Conservation (phyloP, 1,140 invertebrate genomes). For the Calephelis nemesis region DNA sequence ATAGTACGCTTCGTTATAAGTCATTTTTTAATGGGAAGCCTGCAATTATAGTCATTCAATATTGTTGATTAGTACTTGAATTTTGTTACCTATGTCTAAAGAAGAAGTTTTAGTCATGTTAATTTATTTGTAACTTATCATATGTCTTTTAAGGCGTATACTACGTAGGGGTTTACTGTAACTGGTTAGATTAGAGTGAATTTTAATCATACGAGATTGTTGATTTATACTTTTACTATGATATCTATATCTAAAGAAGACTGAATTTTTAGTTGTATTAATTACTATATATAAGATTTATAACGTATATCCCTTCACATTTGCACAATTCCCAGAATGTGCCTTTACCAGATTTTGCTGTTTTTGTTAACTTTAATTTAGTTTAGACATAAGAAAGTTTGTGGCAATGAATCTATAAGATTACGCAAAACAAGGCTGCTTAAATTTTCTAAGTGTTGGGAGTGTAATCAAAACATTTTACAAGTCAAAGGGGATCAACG, state of each 20-base stretch:
- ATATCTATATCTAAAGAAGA: background rate
- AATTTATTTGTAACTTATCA: background rate
- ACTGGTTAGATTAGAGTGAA: background rate
- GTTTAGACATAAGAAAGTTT: background rate
- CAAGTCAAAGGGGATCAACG: background rate
- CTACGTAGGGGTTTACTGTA: background rate
- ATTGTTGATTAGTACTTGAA: background rate
- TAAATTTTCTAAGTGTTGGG: background rate
- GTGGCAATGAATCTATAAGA: too few species aligned
- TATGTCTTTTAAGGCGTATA: background rate
- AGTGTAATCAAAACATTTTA: background rate
- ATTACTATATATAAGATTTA: constrained; percentile 1
- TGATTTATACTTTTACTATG: background rate
- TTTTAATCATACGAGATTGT: background rate
- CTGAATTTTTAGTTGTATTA: background rate
- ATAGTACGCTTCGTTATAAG: background rate
- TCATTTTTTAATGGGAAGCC: background rate
- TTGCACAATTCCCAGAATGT: background rate
- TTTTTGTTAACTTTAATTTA: background rate
- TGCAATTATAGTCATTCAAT: background rate
- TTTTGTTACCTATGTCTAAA: background rate
- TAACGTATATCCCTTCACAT: background rate
- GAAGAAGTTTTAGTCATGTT: background rate
- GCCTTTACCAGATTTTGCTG: constrained; percentile 2
- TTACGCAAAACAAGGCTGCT: background rate